phyloP scores from a whole-genome alignment of 2,888 invertebrate species.

The Cordilura impudica region DNA sequence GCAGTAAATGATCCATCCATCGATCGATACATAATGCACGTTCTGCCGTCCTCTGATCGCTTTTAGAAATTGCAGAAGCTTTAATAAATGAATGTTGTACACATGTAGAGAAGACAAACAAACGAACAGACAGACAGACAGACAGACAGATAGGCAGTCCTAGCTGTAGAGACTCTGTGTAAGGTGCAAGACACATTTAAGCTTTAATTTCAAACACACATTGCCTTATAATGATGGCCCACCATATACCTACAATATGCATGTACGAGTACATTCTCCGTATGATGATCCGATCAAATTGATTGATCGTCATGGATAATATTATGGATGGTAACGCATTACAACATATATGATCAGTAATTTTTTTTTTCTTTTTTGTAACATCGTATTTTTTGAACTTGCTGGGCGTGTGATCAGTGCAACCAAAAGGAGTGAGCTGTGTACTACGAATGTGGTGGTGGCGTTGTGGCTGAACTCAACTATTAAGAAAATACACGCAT shows the following conservation, averaged over 20 bases:
- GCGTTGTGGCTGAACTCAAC: constrained; percentile 37
- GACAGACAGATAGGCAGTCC: neutral
- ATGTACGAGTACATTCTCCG: neutral
- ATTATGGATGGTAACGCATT: constrained; percentile 65
- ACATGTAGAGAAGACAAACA: constrained; percentile 43
- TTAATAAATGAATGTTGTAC: constrained; percentile 51
- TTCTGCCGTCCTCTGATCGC: neutral
- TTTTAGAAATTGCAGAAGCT: constrained; percentile 51
- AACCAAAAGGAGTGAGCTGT: neutral
- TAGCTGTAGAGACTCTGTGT: constrained; percentile 17
- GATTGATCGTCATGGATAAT: constrained; percentile 71
- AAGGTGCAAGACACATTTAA: constrained; percentile 57
- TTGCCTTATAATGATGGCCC: constrained; percentile 39
- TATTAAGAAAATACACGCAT: constrained; percentile 72
- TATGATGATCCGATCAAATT: constrained; percentile 63
- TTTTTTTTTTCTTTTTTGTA: constrained; percentile 25
- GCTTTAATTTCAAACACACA: constrained; percentile 39
- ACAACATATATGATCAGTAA: constrained; percentile 53
- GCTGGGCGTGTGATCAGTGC: neutral
- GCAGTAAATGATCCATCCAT: constrained; percentile 15
- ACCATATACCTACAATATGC: constrained; percentile 21
- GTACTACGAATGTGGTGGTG: constrained; percentile 5
- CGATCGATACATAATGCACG: neutral
- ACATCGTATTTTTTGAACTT: constrained; percentile 3
- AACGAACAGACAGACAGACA: neutral